Evolutionary conservation across 1,140 invertebrate genomes (phyloP).

Genomic region (Danaus plexippus): DNA sequence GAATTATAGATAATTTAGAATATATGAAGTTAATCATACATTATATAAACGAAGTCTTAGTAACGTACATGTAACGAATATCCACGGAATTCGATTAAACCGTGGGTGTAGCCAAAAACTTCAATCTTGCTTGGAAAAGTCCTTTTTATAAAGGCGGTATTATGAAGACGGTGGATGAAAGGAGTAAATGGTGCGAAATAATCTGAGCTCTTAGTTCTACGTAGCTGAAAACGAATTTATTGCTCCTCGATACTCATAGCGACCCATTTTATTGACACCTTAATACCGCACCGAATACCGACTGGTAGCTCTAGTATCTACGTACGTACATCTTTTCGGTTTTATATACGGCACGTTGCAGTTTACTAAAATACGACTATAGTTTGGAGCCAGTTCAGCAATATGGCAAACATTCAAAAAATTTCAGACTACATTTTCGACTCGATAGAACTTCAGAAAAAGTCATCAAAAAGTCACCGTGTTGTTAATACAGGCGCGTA

Average conservation of each 20-base stretch:
- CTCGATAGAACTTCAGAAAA: slow-evolving; percentile 31
- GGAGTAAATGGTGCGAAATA: slow-evolving; percentile 69
- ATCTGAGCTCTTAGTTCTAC: slow-evolving; percentile 67
- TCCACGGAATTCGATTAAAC: slow-evolving; percentile 43
- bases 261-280: slow-evolving; percentile 59
- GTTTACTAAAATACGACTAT: slow-evolving; percentile 23
- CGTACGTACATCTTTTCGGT: slow-evolving; percentile 25
- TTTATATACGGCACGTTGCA: slow-evolving; percentile 18
- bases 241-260: slow-evolving; percentile 54
- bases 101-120: slow-evolving; percentile 46
- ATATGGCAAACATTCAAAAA: slow-evolving; percentile 27
- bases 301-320: slow-evolving; percentile 18
- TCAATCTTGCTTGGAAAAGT: slow-evolving; percentile 49
- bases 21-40: no score
- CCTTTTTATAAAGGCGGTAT: slow-evolving; percentile 49
- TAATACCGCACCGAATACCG: slow-evolving; percentile 41
- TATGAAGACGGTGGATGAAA: slow-evolving; percentile 64
- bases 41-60: no score
- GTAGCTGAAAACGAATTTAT: slow-evolving; percentile 67
- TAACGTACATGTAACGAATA: slow-evolving; percentile 17
- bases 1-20: no score
- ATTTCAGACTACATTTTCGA: slow-evolving; percentile 28
- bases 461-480: slow-evolving; percentile 32
- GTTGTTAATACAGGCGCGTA: slow-evolving; percentile 51
- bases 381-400: slow-evolving; percentile 11